Base-by-base conservation (phyloP, 2,113 vertebrate species). In the Anoplopoma fimbria region DNA sequence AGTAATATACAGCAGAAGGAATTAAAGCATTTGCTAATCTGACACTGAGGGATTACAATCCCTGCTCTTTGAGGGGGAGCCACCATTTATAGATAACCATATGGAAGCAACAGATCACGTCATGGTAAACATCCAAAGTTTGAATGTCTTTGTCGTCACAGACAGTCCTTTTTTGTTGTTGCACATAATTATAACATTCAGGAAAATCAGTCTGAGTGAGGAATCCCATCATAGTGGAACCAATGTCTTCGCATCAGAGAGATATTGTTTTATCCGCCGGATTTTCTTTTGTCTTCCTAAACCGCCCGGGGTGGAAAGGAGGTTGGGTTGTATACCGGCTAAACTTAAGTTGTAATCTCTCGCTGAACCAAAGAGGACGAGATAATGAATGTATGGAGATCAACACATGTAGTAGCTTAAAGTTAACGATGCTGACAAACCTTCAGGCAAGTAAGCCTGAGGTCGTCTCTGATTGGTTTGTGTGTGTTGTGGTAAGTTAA, bases 311-410 rank as follows among this genome's bases (percentile, higher is more conserved):
- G 71, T 77, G 4, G 29, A 77, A 82, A 80, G 53, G 42, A 83
- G 45, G 77, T 63, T 85, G 69, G 69, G 61, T 47, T 89, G 21
- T 87, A 82, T 69, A 40, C 69, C 9, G 19, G 49, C 9, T 85
- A 47, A 90, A 72, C 34, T 78, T 21, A 34, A 83, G 6, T 65
- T 87, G 82, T 92, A 92, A 94, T 89, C 92, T 89, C 68, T 58
- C 1, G 15, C 70, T 76, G 53, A 88, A 85, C 64, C 74, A 69
- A 85, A 85, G 70, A 68, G 31, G 61, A 87, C 4, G 34, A 83
- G 73, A 85, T 89, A 87, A 88, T 69, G 51, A 87, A 79, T 87
- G 75, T 79, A 75, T 83, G 38, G 38, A 77, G 87, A 89, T 92
- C 85, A 90, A 73, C 73, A 68, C 74, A 64, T 4, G 2, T 34